These are phyloP conservation scores for Gadus chalcogrammus DNA, from an alignment of 2,113 vertebrate genomes.

Conservation along the genomic window DNA sequence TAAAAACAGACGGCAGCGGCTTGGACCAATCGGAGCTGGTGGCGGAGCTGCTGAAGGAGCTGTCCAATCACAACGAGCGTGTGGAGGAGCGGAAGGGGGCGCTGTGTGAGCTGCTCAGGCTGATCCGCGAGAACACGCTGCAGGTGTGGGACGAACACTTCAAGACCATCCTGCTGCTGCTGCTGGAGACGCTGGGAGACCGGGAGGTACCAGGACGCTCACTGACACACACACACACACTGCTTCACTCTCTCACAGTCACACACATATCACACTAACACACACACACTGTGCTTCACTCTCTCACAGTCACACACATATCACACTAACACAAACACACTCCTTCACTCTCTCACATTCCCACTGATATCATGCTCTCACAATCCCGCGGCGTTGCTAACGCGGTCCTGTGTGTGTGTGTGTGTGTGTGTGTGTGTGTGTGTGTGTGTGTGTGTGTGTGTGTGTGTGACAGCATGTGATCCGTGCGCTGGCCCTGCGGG, in stretches of 20 bases:
- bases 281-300: neutral
- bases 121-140: conserved; percentile 88
- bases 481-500: conserved; percentile 87
- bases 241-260: too few species aligned
- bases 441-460: neutral
- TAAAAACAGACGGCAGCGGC: conserved; percentile 77
- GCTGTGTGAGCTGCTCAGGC: conserved; percentile 86
- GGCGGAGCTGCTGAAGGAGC: conserved; percentile 88
- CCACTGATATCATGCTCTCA: too few species aligned
- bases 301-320: too few species aligned
- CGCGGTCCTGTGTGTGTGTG: too few species aligned
- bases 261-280: too few species aligned
- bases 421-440: neutral
- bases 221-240: neutral
- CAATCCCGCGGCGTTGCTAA: too few species aligned
- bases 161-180: conserved; percentile 91
- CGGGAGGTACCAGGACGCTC: conserved; percentile 83
- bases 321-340: too few species aligned
- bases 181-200: conserved; percentile 93
- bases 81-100: conserved; percentile 91
- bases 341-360: too few species aligned
- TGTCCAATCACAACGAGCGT: conserved; percentile 93
- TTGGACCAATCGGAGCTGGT: conserved; percentile 91
- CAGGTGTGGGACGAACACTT: conserved; percentile 97
- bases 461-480: conserved; percentile 80